These are phyloP conservation scores for Pseudachorutes palmiensis DNA, from an alignment of 1,140 invertebrate species.

Conservation along the genomic window DNA sequence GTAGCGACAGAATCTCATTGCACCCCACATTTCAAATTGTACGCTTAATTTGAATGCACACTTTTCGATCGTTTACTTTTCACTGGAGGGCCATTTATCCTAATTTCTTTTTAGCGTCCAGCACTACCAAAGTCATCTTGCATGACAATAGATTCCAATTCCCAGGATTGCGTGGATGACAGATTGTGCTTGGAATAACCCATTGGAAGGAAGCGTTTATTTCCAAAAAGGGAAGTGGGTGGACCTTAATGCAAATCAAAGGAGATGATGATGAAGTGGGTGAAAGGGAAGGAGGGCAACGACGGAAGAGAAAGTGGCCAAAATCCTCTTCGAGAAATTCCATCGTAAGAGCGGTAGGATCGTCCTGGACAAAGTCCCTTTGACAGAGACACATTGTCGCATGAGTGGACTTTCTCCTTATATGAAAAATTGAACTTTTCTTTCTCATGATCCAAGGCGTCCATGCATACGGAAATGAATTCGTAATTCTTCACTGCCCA, in stretches of 20 bases:
- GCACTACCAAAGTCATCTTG: background rate
- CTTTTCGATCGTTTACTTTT: too few relatives aligned
- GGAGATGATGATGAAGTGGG: constrained; percentile 10
- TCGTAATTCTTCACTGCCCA: background rate
- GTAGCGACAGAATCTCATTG: too few relatives aligned
- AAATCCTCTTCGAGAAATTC: background rate
- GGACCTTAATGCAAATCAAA: background rate
- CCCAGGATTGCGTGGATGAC: background rate
- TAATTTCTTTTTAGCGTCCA: too few relatives aligned
- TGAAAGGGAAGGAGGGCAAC: constrained; percentile 1
- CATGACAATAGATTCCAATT: constrained; percentile 13
- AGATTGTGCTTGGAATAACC: background rate
- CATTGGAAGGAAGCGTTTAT: background rate
- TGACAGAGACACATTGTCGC: constrained; percentile 11
- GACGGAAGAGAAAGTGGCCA: constrained; percentile 11
- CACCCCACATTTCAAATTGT: too few relatives aligned
- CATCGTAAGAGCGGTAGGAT: too few relatives aligned
- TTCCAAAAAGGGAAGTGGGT: background rate
- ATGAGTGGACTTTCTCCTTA: background rate
- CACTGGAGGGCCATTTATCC: too few relatives aligned
- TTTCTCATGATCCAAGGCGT: constrained; percentile 3
- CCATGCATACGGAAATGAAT: constrained; percentile 11
- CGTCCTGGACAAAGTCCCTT: background rate
- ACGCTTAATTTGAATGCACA: too few relatives aligned
- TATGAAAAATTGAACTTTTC: constrained; percentile 1